phyloP scores from a whole-genome alignment of 2,888 invertebrate genomes.

The Lingula anatina region DNA sequence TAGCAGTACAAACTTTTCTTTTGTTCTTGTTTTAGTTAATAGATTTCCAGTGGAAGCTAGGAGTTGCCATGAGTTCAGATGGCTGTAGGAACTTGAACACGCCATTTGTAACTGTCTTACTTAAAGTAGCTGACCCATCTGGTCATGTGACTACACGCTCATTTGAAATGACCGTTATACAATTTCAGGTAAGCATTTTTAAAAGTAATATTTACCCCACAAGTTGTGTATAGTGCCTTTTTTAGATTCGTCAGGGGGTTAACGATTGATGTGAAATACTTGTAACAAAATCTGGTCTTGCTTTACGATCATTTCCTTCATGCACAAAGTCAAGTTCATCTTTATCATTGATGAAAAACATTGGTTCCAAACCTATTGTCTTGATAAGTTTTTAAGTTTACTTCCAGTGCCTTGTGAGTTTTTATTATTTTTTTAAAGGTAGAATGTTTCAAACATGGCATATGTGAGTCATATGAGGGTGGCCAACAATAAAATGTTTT shows the following conservation, averaged over 20 bases:
- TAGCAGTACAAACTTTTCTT: no score
- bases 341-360: no score
- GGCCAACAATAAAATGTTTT: background rate
- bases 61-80: constrained; percentile 32
- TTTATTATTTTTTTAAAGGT: no score
- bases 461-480: no score
- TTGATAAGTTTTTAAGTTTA: no score
- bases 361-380: no score
- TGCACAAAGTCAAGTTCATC: no score
- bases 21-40: constrained; percentile 56
- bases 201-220: background rate
- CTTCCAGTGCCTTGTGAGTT: no score
- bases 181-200: constrained; percentile 26
- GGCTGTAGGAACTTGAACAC: constrained; percentile 28
- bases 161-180: constrained; percentile 28
- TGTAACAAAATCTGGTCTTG: no score
- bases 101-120: constrained; percentile 27
- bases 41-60: constrained; percentile 38
- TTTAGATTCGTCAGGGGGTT: background rate
- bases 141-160: constrained; percentile 22
- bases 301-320: no score
- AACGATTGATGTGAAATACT: no score
- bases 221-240: background rate
- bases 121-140: constrained; percentile 24
- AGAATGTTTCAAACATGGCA: no score